Evolutionary conservation across 2,797 vertebrate genomes (phyloP).

Genomic region (Thripadectes ignobilis): DNA sequence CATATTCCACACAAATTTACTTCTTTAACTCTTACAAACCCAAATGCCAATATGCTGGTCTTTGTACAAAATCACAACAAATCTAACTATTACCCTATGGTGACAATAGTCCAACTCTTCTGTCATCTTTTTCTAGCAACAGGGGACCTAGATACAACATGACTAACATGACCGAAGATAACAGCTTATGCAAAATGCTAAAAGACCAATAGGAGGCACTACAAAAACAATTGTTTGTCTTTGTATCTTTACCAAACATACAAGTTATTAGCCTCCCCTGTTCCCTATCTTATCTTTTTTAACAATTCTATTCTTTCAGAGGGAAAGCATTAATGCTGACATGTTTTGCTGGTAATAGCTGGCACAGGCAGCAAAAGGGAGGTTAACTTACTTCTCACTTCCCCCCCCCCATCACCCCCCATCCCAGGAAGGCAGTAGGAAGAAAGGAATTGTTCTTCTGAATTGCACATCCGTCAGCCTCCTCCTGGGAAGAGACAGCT

Average conservation of each 20-base stretch:
- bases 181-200: neutral
- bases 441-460: conserved; percentile 39
- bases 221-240: neutral
- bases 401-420: neutral
- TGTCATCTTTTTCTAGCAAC: neutral
- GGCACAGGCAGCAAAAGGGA: neutral
- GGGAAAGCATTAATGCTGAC: neutral
- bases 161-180: neutral
- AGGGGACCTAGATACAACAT: neutral
- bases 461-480: conserved; percentile 32
- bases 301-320: neutral
- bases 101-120: neutral
- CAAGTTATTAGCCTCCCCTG: neutral
- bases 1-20: neutral
- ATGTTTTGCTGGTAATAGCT: neutral
- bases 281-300: neutral
- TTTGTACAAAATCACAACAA: neutral
- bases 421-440: conserved; percentile 14
- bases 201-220: neutral
- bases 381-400: conserved; percentile 11
- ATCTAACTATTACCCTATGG: neutral
- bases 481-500: conserved; percentile 44
- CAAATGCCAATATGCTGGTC: neutral
- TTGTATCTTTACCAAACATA: neutral
- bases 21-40: neutral